Conservation (phyloP, 2,888 invertebrate genomes). For the Melikaiella ostensackeni region DNA sequence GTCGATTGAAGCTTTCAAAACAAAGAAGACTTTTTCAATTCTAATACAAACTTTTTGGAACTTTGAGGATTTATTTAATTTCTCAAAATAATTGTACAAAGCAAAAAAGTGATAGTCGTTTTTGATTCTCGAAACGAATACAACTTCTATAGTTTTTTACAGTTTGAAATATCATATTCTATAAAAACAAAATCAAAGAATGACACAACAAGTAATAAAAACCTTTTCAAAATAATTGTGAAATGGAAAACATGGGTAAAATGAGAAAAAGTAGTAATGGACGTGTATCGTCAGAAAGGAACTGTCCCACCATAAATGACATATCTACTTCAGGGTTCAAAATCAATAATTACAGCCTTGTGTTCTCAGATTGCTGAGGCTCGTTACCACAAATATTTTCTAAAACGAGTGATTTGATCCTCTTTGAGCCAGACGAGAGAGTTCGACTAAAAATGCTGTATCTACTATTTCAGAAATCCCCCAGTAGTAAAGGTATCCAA, state of each 20-base stretch:
- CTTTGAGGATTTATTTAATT: not conserved
- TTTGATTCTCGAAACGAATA: not conserved
- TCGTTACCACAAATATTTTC: not conserved
- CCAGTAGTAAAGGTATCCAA: not conserved
- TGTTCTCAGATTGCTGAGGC: not conserved
- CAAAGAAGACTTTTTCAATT: not conserved
- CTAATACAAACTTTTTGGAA: not conserved
- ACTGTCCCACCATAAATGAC: not conserved
- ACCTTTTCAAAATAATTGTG: too few relatives aligned
- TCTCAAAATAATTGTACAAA: not conserved
- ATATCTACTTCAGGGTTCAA: conserved; percentile 4
- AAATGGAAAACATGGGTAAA: too few relatives aligned
- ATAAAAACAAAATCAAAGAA: too few relatives aligned
- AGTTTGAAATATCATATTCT: not conserved
- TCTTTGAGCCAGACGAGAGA: not conserved
- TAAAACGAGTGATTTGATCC: not conserved
- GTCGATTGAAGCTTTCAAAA: too few relatives aligned
- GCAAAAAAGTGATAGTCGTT: not conserved
- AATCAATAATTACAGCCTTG: conserved; percentile 28
- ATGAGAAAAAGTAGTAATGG: too few relatives aligned
- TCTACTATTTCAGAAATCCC: not conserved
- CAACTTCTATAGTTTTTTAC: not conserved
- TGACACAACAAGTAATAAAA: too few relatives aligned
- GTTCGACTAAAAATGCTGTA: not conserved
- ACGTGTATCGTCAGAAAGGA: too few relatives aligned